These are phyloP conservation scores for Potorous gilbertii DNA, from an alignment of 2,797 vertebrate species.

Conservation along the genomic window DNA sequence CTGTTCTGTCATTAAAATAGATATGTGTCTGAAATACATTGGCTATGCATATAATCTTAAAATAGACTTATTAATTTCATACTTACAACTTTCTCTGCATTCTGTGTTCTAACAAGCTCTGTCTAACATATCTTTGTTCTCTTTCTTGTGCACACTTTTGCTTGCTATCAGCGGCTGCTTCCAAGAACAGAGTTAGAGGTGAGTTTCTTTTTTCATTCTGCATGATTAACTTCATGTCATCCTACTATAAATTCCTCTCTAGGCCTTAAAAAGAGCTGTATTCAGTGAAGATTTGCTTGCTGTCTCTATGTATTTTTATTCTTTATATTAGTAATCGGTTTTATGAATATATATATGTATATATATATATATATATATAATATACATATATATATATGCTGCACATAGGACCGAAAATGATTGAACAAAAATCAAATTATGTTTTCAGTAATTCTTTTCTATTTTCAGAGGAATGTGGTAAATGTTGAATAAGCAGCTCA, in stretches of 20 bases:
- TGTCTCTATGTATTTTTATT: background rate
- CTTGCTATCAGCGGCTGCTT: conserved; percentile 94
- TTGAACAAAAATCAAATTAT: background rate
- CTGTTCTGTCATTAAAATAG: conserved; percentile 67
- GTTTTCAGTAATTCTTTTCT: background rate
- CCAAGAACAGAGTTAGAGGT: conserved; percentile 98
- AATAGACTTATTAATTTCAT: conserved; percentile 60
- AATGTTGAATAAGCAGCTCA: background rate
- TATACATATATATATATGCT: too few relatives aligned
- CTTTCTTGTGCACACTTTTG: conserved; percentile 89
- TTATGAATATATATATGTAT: too few relatives aligned
- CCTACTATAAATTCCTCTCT: conserved; percentile 63
- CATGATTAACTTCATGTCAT: conserved; percentile 76
- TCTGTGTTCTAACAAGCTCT: conserved; percentile 71
- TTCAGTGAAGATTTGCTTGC: background rate
- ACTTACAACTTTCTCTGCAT: conserved; percentile 76
- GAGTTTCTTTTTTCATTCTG: conserved; percentile 91
- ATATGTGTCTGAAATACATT: conserved; percentile 60
- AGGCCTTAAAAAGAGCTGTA: conserved; percentile 8
- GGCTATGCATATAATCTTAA: conserved; percentile 63
- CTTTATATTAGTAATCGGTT: background rate
- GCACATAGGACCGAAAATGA: background rate
- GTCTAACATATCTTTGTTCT: conserved; percentile 89
- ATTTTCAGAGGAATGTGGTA: background rate
- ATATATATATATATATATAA: too few relatives aligned